A percentile compares a stretch with the other conserved stretches of the same genome.
phyloP scores from a whole-genome alignment of 2,797 vertebrate species.

The Mormyrops attenuatus region DNA sequence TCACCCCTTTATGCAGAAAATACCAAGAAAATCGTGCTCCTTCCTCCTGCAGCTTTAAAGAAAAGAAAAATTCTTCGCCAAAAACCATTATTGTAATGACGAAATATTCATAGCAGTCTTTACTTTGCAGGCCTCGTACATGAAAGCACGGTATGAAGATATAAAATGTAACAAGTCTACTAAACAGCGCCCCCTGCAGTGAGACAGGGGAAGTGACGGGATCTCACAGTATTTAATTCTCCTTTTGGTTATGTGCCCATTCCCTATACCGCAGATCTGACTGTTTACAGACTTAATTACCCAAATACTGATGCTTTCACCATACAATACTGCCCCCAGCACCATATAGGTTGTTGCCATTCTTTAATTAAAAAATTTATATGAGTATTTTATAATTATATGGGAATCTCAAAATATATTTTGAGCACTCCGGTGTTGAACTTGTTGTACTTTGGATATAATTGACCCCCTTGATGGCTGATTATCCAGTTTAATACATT shows the following conservation, averaged over 20 bases:
- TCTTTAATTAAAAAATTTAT: neutral
- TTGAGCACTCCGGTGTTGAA: neutral
- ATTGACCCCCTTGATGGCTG: neutral
- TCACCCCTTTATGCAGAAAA: neutral
- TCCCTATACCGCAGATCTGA: neutral
- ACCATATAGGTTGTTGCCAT: neutral
- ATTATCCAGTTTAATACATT: neutral
- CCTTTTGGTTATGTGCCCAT: neutral
- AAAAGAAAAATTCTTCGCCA: neutral
- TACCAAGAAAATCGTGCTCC: neutral
- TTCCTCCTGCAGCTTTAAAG: neutral
- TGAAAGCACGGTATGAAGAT: neutral
- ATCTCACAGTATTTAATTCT: neutral
- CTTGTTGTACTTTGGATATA: neutral
- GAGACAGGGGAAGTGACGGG: neutral
- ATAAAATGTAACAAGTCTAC: neutral
- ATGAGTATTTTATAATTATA: neutral
- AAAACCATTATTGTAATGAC: constrained; percentile 14
- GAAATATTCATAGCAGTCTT: constrained; percentile 7
- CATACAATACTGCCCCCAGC: neutral
- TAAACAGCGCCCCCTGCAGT: neutral
- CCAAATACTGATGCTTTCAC: constrained; percentile 9
- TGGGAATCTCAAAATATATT: neutral
- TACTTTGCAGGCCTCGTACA: neutral
- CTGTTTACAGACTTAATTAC: neutral